Evolutionary conservation across 2,888 invertebrate genomes (phyloP).

Genomic region (Phragmatobia fuliginosa): DNA sequence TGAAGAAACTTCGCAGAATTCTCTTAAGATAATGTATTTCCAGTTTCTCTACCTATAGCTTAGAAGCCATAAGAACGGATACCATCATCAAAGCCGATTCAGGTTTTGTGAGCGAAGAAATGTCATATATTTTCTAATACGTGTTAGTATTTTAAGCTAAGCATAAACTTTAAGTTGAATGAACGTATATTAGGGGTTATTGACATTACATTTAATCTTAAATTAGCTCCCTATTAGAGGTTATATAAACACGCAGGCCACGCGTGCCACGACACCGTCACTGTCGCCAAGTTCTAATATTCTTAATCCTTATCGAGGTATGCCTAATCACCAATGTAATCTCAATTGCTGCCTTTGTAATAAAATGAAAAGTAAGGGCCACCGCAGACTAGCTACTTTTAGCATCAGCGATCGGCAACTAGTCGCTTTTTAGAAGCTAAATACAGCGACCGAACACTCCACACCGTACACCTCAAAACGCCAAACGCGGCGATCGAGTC

Average conservation of each 20-base stretch:
- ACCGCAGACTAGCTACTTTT: too few relatives aligned
- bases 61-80: neutral
- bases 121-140: neutral
- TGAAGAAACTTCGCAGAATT: neutral
- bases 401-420: too few relatives aligned
- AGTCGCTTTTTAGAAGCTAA: too few relatives aligned
- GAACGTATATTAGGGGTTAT: neutral
- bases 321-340: slow-evolving; percentile 49
- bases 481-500: too few relatives aligned
- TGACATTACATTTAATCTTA: slow-evolving; percentile 8
- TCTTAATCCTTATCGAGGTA: slow-evolving; percentile 53
- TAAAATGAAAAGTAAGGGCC: slow-evolving; percentile 3
- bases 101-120: neutral
- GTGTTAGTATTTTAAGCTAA: neutral
- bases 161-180: neutral
- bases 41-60: too few relatives aligned
- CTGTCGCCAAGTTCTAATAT: slow-evolving; percentile 28
- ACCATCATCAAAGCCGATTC: neutral
- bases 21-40: neutral
- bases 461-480: too few relatives aligned
- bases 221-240: slow-evolving; percentile 25
- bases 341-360: slow-evolving; percentile 30
- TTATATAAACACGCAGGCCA: slow-evolving; percentile 31
- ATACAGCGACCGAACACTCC: too few relatives aligned
- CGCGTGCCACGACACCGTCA: slow-evolving; percentile 38